These are phyloP conservation scores for Drosophila macrospina DNA, from an alignment of 2,888 invertebrate species.

Conservation along the genomic window DNA sequence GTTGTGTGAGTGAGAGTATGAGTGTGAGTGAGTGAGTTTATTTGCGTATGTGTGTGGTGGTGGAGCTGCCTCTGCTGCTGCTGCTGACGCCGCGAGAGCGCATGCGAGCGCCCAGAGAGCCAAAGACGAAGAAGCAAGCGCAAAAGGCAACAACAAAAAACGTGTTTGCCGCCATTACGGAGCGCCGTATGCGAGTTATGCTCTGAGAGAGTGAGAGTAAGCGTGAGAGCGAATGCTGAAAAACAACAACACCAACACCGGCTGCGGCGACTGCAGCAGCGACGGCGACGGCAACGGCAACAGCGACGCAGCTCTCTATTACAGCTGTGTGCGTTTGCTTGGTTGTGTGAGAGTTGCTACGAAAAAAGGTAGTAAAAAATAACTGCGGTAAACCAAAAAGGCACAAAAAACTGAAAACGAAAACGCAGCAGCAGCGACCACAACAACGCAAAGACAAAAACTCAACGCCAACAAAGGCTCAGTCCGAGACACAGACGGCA, in stretches of 20 bases:
- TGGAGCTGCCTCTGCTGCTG: slow-evolving; percentile 44
- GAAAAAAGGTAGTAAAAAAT: slow-evolving; percentile 82
- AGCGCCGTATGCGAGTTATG: slow-evolving; percentile 13
- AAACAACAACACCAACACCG: slow-evolving; percentile 63
- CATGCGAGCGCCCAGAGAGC: slow-evolving; percentile 74
- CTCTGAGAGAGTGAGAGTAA: slow-evolving; percentile 27
- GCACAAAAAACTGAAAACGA: slow-evolving; percentile 80
- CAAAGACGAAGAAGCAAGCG: slow-evolving; percentile 72
- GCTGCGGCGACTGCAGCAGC: slow-evolving; percentile 59
- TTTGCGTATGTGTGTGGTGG: slow-evolving; percentile 46
- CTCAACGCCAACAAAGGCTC: slow-evolving; percentile 62
- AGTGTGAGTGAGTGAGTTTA: slow-evolving; percentile 42
- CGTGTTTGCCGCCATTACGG: slow-evolving; percentile 78
- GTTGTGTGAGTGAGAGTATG: slow-evolving; percentile 21
- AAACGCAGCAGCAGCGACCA: slow-evolving; percentile 67
- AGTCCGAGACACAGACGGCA: slow-evolving; percentile 48
- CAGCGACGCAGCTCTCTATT: slow-evolving; percentile 47
- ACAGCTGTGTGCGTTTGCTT: slow-evolving; percentile 45
- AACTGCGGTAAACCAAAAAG: slow-evolving; percentile 82
- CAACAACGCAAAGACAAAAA: slow-evolving; percentile 69
- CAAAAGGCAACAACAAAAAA: slow-evolving; percentile 75
- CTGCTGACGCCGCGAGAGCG: slow-evolving; percentile 57
- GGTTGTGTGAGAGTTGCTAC: slow-evolving; percentile 61
- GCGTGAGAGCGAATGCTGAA: slow-evolving; percentile 35
- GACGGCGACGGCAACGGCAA: slow-evolving; percentile 25